These are phyloP conservation scores for Diplazon laetatorius DNA, from an alignment of 2,888 invertebrate genomes.

Conservation along the genomic window DNA sequence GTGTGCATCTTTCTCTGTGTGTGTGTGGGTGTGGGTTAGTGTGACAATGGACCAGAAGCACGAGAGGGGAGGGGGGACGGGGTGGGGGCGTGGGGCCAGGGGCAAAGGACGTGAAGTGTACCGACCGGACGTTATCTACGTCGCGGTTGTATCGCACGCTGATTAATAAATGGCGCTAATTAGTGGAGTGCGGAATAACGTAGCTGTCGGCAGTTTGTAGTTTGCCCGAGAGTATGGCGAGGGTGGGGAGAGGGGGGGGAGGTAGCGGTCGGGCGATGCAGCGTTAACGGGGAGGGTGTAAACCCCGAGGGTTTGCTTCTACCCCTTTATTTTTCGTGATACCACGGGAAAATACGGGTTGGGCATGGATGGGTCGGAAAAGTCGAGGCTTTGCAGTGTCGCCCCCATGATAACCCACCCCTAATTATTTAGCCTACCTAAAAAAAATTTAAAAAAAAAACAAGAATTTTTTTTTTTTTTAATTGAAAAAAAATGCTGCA, in stretches of 20 bases:
- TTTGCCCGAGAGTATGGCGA: conserved; percentile 17
- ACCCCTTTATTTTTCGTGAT: conserved; percentile 42
- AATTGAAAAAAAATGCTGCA: conserved; percentile 23
- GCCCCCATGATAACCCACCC: conserved; percentile 28
- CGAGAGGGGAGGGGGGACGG: neutral
- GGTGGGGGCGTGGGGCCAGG: conserved; percentile 18
- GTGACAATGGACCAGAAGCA: conserved; percentile 9
- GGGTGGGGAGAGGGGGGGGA: conserved; percentile 28
- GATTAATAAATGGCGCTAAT: conserved; percentile 71
- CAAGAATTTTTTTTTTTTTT: too few relatives aligned
- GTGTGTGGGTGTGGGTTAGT: too few relatives aligned
- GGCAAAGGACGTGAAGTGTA: conserved; percentile 24
- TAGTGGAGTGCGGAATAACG: conserved; percentile 64
- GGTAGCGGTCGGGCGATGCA: conserved; percentile 35
- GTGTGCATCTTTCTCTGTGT: too few relatives aligned
- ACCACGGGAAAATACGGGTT: conserved; percentile 12
- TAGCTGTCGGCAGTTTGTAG: conserved; percentile 33
- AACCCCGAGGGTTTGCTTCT: conserved; percentile 22
- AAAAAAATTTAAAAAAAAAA: conserved; percentile 26
- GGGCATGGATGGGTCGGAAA: neutral
- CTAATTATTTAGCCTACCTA: conserved; percentile 52
- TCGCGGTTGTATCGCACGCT: conserved; percentile 61
- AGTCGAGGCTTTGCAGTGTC: conserved; percentile 49
- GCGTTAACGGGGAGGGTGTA: conserved; percentile 21
- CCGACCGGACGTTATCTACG: conserved; percentile 50